These are phyloP conservation scores for Drosophila orena DNA, from an alignment of 1,140 invertebrate genomes.

Conservation along the genomic window DNA sequence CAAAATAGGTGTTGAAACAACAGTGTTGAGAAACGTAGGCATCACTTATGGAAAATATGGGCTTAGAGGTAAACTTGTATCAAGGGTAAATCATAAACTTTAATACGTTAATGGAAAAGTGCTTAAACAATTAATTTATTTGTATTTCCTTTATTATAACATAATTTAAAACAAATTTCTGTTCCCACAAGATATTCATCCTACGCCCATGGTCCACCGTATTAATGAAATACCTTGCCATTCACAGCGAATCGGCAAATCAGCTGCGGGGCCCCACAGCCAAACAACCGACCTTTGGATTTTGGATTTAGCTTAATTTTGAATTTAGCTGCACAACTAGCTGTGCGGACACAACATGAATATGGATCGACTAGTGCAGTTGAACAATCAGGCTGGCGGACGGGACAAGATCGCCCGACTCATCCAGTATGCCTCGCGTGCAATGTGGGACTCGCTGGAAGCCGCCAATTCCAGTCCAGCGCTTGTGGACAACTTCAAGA, in stretches of 20 bases:
- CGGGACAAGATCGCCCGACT: conserved; percentile 87
- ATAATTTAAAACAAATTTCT: not conserved
- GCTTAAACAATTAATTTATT: no score
- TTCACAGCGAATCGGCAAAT: not conserved
- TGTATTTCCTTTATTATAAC: not conserved
- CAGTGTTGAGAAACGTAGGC: not conserved
- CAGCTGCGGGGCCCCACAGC: conserved; percentile 20
- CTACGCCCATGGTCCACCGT: not conserved
- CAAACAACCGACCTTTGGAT: conserved; percentile 36
- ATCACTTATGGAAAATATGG: not conserved
- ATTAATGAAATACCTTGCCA: conserved; percentile 1
- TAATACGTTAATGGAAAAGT: no score
- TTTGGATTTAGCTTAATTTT: conserved; percentile 45
- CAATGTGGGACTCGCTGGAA: conserved; percentile 88
- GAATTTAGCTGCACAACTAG: not conserved
- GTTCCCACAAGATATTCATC: not conserved
- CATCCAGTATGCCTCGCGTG: conserved; percentile 89
- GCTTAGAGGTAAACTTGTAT: not conserved
- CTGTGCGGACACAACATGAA: conserved; percentile 34
- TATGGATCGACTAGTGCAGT: conserved; percentile 87
- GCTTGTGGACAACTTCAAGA: conserved; percentile 88
- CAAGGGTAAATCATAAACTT: no score
- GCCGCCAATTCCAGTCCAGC: conserved; percentile 85
- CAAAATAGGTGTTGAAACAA: conserved; percentile 11
- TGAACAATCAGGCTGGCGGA: conserved; percentile 88